These are phyloP conservation scores for Callaeas wilsoni DNA, from an alignment of 2,113 vertebrate species.

Conservation along the genomic window DNA sequence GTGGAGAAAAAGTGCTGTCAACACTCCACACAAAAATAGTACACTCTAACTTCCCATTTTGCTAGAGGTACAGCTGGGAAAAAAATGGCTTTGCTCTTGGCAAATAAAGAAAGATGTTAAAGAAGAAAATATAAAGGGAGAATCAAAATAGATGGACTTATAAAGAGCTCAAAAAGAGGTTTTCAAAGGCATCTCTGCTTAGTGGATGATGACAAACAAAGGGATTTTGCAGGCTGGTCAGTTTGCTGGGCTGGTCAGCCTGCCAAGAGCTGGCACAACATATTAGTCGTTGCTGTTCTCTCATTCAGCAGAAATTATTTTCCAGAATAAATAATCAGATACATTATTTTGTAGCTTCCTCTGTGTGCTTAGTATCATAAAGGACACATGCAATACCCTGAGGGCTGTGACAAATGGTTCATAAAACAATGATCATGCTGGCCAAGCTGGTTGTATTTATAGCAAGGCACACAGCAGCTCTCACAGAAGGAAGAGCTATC, in stretches of 20 bases:
- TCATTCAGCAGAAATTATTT: not conserved
- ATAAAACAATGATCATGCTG: not conserved
- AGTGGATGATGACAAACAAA: not conserved
- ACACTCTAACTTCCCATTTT: not conserved
- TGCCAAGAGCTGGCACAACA: not conserved
- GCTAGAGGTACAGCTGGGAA: not conserved
- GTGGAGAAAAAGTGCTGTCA: not conserved
- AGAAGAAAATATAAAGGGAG: not conserved
- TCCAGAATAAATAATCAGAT: conserved; percentile 10
- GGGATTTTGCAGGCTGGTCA: not conserved
- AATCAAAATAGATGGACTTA: conserved; percentile 2
- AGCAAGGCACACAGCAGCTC: not conserved
- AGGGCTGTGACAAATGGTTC: not conserved
- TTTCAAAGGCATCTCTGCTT: not conserved
- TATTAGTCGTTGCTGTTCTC: not conserved
- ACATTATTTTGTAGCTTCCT: not conserved
- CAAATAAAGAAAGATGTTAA: not conserved
- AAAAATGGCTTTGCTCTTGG: not conserved
- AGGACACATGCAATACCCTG: not conserved
- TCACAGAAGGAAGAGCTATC: not conserved
- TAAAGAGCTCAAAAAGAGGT: not conserved
- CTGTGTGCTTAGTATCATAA: not conserved
- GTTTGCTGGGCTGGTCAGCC: not conserved
- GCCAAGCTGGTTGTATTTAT: not conserved
- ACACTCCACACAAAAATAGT: not conserved